A percentile compares a stretch with the other conserved stretches of the same genome.
These are phyloP conservation scores for Cydia splendana DNA, from an alignment of 1,140 invertebrate species.

Conservation along the genomic window DNA sequence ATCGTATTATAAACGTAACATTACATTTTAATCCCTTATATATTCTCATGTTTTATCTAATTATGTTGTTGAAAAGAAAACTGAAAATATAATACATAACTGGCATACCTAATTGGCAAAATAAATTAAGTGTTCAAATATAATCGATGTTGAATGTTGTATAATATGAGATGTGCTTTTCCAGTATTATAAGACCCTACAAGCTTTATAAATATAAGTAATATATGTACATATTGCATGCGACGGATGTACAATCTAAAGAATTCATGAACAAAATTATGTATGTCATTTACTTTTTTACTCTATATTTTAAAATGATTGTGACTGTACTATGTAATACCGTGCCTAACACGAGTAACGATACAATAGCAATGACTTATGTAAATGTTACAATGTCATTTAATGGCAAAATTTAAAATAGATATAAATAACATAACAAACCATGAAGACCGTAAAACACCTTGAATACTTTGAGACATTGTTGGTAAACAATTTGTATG, in stretches of 20 bases:
- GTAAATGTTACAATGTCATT: too few species aligned
- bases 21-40: neutral
- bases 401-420: too few species aligned
- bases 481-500: too few species aligned
- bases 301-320: too few species aligned
- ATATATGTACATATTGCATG: slow-evolving; percentile 14
- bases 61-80: neutral
- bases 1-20: neutral
- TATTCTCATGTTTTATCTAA: neutral
- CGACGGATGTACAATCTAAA: neutral
- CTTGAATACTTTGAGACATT: too few species aligned
- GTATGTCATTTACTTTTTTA: neutral
- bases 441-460: too few species aligned
- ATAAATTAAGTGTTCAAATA: slow-evolving; percentile 9
- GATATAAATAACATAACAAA: too few species aligned
- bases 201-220: slow-evolving; percentile 26
- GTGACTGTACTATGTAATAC: too few species aligned
- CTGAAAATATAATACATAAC: neutral
- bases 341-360: too few species aligned
- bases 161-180: slow-evolving; percentile 12
- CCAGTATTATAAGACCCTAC: slow-evolving; percentile 28
- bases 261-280: neutral
- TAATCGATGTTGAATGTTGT: slow-evolving; percentile 13
- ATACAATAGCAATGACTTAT: too few species aligned
- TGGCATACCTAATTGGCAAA: neutral